Conservation (phyloP, 1,140 invertebrate genomes). For the Hylyphantes graminicola region DNA sequence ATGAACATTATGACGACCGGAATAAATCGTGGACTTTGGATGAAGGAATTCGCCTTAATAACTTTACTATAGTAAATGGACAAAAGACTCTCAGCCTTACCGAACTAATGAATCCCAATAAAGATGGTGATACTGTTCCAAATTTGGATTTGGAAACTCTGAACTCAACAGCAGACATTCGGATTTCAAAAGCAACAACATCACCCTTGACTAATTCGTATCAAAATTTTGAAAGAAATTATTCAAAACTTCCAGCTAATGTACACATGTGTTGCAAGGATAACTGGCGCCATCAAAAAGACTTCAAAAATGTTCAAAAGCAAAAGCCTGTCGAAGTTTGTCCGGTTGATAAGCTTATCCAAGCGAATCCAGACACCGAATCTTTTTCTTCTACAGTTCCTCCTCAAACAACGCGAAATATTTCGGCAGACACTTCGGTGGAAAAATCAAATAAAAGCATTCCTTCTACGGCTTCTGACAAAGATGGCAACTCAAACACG, state of each 20-base stretch:
- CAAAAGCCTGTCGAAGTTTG: constrained; percentile 16
- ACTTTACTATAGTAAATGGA: constrained; percentile 56
- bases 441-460: constrained; percentile 37
- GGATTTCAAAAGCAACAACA: neutral
- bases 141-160: constrained; percentile 4
- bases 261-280: constrained; percentile 55
- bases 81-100: constrained; percentile 51
- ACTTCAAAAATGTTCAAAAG: constrained; percentile 16
- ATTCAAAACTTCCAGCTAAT: constrained; percentile 45
- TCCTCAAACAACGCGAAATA: constrained; percentile 20
- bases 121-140: constrained; percentile 11
- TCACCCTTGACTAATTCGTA: constrained; percentile 19
- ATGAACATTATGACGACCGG: constrained; percentile 33
- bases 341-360: constrained; percentile 5
- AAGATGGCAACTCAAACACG: constrained; percentile 42
- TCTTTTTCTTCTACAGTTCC: constrained; percentile 1
- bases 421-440: constrained; percentile 2
- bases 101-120: constrained; percentile 47
- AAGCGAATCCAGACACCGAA: constrained; percentile 3
- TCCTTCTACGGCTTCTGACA: neutral
- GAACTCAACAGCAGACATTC: neutral
- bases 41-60: constrained; percentile 51
- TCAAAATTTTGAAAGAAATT: constrained; percentile 52
- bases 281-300: constrained; percentile 48
- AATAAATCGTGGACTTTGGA: constrained; percentile 39